phyloP scores from a whole-genome alignment of 2,888 invertebrate genomes.

The Plagiodera versicolora region DNA sequence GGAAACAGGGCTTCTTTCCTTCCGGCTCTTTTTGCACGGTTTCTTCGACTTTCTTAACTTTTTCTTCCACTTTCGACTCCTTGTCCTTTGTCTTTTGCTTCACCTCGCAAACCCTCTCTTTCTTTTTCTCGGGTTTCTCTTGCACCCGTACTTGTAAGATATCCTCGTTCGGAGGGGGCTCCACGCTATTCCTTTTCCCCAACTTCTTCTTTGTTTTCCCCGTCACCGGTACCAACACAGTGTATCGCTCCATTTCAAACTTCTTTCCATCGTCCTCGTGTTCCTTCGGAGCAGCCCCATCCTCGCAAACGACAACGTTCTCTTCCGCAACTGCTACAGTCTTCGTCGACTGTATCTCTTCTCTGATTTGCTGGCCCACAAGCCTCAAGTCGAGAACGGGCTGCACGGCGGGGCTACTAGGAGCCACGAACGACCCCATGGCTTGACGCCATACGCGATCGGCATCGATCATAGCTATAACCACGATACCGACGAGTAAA shows the following conservation, averaged over 20 bases:
- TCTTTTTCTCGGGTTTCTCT: constrained; percentile 27
- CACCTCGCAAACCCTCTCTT: constrained; percentile 21
- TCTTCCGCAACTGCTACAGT: constrained; percentile 17
- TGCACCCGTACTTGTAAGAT: constrained; percentile 31
- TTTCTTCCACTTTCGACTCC: constrained; percentile 22
- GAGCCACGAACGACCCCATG: constrained; percentile 52
- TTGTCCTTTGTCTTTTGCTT: constrained; percentile 25
- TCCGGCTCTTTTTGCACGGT: constrained; percentile 39
- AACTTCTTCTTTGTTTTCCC: constrained; percentile 50
- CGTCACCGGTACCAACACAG: constrained; percentile 47
- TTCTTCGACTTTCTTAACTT: constrained; percentile 24
- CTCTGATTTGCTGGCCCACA: constrained; percentile 56
- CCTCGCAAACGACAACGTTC: constrained; percentile 13
- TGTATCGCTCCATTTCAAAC: constrained; percentile 43
- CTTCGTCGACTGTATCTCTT: constrained; percentile 46
- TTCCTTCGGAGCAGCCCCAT: constrained; percentile 26
- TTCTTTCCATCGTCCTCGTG: constrained; percentile 32
- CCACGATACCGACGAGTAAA: constrained; percentile 63
- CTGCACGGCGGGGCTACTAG: constrained; percentile 59
- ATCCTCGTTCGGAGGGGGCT: constrained; percentile 25
- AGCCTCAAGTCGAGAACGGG: constrained; percentile 66
- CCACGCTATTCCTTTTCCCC: constrained; percentile 44
- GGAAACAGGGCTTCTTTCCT: constrained; percentile 36
- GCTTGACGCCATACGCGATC: constrained; percentile 66
- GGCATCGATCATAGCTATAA: constrained; percentile 72